phyloP scores from a whole-genome alignment of 2,113 vertebrate species.

The Micronycteris hirsuta region DNA sequence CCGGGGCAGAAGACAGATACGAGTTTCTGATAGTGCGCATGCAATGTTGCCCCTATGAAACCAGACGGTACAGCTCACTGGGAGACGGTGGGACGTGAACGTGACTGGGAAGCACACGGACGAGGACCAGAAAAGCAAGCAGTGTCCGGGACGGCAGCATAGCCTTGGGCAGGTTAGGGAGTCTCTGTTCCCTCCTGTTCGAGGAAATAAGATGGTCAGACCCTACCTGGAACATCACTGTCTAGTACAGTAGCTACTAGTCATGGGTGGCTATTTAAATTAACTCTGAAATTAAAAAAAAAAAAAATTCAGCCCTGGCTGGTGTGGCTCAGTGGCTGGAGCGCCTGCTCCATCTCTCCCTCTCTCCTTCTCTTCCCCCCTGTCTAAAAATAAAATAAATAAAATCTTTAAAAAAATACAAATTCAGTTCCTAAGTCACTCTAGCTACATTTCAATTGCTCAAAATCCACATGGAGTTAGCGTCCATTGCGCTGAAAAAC shows the following conservation, averaged over 20 bases:
- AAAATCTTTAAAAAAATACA: background rate
- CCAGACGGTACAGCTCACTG: background rate
- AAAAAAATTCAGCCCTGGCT: background rate
- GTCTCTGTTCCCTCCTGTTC: background rate
- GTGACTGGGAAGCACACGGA: rapidly evolving
- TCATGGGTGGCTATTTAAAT: background rate
- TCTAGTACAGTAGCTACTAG: background rate
- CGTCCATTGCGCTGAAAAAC: background rate
- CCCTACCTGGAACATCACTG: background rate
- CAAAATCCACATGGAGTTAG: background rate
- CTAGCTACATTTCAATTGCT: background rate
- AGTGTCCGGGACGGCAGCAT: background rate
- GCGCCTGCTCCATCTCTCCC: no score
- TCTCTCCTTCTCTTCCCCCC: no score
- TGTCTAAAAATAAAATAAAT: no score
- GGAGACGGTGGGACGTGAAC: background rate
- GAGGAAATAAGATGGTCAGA: background rate
- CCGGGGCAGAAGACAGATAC: background rate
- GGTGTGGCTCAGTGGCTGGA: no score
- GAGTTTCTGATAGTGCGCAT: background rate
- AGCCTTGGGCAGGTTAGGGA: background rate
- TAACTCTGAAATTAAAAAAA: background rate
- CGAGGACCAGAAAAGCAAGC: background rate
- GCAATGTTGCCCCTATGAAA: background rate
- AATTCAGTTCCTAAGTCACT: background rate